Base-by-base conservation (phyloP, 2,888 invertebrate species). In the Diploptera punctata region DNA sequence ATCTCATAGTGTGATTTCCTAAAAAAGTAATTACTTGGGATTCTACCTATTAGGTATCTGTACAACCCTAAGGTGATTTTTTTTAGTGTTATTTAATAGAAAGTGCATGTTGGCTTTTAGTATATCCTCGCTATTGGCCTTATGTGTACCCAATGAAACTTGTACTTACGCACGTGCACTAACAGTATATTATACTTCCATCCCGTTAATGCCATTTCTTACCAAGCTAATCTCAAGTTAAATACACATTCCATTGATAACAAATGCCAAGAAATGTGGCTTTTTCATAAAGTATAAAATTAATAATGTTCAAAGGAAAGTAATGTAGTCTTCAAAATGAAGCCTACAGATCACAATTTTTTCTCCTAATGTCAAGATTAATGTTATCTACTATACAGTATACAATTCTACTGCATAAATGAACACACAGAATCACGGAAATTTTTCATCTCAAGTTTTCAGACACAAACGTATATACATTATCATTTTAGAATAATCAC, bases 351-450 rank as follows among this genome's bases (percentile, higher is more conserved):
- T 65, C 65, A 65, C 44, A 44, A n/a, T 26, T n/a, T 57, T 18
- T 31, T 57, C n/a, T 47, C 26, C 29, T n/a, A 24, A 21, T 29
- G 57, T n/a, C n/a, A n/a, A 57, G 26, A 29, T 57, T 57, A 31
- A 26, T 57, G 29, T 29, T 7, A 2, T 24, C 26, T 29, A 57
- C 29, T n/a, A 29, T 21, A 65, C 47, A 47, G 47, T 65, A 47
- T 65, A 47, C 29, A 47, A 16, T 26, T 65, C 65, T 65, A 47
- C 9, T 47, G 21, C 26, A 43, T 65, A 65, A 65, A 65, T 47
- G 65, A 65, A 65, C 65, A 65, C 65, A 65, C 44, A 65, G 47
- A 65, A 65, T 65, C 47, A 65, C 44, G 26, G n/a, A 31, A 47
- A 65, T 44, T 38, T 26, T 44, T 65, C 65, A 47, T 65, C 65